Base-by-base conservation (phyloP, 2,113 vertebrate genomes). In the Hymenochirus boettgeri region DNA sequence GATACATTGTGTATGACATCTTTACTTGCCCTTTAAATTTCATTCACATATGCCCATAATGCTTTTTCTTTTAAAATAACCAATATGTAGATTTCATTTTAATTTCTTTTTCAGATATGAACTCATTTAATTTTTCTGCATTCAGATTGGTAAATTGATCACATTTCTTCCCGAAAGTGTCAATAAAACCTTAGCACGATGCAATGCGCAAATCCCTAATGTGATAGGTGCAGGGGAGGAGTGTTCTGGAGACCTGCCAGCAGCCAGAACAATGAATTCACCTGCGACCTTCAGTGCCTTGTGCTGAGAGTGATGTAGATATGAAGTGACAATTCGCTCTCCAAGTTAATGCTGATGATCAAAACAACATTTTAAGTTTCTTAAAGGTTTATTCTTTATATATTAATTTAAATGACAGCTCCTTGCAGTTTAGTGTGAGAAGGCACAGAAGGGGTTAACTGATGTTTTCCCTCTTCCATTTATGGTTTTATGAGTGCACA, bases 81-180 rank as follows among this genome's bases (percentile, higher is more conserved):
- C 29, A 31, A 31, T 31, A 39, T 17, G 15, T 13, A 15, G 12
- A 39, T 39, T 39, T 39, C 39, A 42, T 42, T 42, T 42, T 13
- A 42, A 42, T 42, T n/a, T 17, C 39, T 42, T n/a, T 13, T 9
- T 39, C 3, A 13, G 3, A 39, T 39, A 39, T 11, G 13, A 39
- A 3, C 12, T 3, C 3, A 12, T 57, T 23, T 24, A n/a, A 48
- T 50, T 50, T 57, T 57, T 35, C 27, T 37, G 46, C 23, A 29
- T 5, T 37, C 22, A 17, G 42, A 66, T 66, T 66, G 58, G 29
- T 66, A 66, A 50, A 48, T 66, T 57, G 29, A 26, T 66, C 64
- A 66, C 45, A 58, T 58, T 66, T 51, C 54, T 66, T 66, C 64
- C 64, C 55, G 51, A 66, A 66, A 66, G 55, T 66, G 64, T 66